phyloP scores from a whole-genome alignment of 92 coral and sea anemone genomes.

The Metridium senile region DNA sequence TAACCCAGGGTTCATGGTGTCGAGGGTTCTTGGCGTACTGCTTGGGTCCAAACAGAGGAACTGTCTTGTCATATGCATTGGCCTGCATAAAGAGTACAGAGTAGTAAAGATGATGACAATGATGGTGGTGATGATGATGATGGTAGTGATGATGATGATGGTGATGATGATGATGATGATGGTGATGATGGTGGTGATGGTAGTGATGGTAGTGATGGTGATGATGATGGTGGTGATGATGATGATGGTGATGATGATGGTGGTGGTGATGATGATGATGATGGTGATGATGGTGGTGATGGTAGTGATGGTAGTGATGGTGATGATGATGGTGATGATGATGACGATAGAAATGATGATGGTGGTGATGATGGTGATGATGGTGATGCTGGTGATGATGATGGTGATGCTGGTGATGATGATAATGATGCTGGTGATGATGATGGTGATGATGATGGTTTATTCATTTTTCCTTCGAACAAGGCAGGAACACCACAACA shows the following conservation, averaged over 20 bases:
- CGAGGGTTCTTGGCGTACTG: slow-evolving; percentile 25
- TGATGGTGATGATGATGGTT: too few species aligned
- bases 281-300: neutral
- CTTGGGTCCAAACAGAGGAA: slow-evolving; percentile 32
- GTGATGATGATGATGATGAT: neutral
- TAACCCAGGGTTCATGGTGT: slow-evolving; percentile 11
- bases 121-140: neutral
- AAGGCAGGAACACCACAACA: too few species aligned
- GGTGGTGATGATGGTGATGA: neutral
- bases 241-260: neutral
- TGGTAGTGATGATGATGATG: neutral
- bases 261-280: neutral
- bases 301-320: neutral
- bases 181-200: neutral
- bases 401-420: too few species aligned
- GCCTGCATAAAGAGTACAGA: slow-evolving; percentile 12
- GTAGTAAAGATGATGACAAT: neutral
- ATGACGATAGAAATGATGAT: neutral
- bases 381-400: neutral
- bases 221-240: neutral
- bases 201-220: neutral
- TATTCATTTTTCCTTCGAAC: too few species aligned
- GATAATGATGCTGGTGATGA: too few species aligned
- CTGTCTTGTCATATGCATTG: slow-evolving; percentile 29
- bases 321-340: neutral